Conservation (phyloP, 2,888 invertebrate species). For the Apotomis turbidana region DNA sequence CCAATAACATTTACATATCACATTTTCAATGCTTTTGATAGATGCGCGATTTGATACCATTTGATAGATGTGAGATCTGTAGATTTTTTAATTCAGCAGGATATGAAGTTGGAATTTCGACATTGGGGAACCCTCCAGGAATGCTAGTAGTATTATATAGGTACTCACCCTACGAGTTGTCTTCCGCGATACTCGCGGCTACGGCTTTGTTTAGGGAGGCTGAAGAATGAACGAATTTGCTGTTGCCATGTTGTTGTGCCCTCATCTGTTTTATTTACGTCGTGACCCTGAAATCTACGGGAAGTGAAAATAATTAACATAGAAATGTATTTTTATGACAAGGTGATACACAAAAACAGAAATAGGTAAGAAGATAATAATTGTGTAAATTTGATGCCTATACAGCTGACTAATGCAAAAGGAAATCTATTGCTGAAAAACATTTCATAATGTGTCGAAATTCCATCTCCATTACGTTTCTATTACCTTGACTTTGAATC, state of each 20-base stretch:
- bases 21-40: too few relatives aligned
- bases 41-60: too few relatives aligned
- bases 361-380: too few relatives aligned
- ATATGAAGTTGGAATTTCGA: too few relatives aligned
- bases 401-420: too few relatives aligned
- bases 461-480: constrained; percentile 1
- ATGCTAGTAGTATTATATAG: not conserved
- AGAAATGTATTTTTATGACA: constrained; percentile 5
- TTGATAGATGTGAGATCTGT: too few relatives aligned
- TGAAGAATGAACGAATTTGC: constrained; percentile 69
- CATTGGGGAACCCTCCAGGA: too few relatives aligned
- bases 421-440: too few relatives aligned
- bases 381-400: too few relatives aligned
- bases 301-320: constrained; percentile 45
- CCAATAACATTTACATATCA: too few relatives aligned
- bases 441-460: constrained; percentile 1
- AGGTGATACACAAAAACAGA: not conserved
- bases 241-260: constrained; percentile 55
- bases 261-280: constrained; percentile 70
- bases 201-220: constrained; percentile 68
- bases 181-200: constrained; percentile 88
- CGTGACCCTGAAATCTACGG: constrained; percentile 81
- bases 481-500: constrained; percentile 39
- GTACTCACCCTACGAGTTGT: constrained; percentile 89
- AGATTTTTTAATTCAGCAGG: too few relatives aligned